Base-by-base conservation (phyloP, 1,140 invertebrate species). In the Lepeophtheirus salmonis region DNA sequence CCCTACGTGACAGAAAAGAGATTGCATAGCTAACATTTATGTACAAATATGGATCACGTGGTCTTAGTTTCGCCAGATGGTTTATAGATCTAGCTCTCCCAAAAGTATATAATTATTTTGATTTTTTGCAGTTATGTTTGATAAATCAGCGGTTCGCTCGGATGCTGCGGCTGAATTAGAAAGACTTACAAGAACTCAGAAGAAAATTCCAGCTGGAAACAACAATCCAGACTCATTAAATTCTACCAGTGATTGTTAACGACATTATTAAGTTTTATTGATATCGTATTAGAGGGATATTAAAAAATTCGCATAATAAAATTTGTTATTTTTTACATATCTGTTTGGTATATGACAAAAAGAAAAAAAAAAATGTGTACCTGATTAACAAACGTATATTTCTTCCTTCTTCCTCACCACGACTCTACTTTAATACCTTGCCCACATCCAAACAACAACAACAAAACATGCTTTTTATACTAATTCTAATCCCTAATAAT, bases 101-200 rank as follows among this genome's bases (percentile, higher is more conserved):
- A n/a, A n/a, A n/a, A n/a, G n/a, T n/a, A n/a, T n/a, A n/a, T n/a
- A n/a, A n/a, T n/a, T n/a, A n/a, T n/a, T 16, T 16, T 56, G 6
- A 56, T 2, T 53, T 56, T n/a, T 26, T 56, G 6, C 61, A 64
- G 20, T 54, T 17, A 23, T 64, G 56, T 71, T 78, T 64, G 72
- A 73, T 64, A 73, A 73, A 67, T 70, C 73, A 64, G 76, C 81
- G 2, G 83, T 89, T 72, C 77, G 86, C 57, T 84, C 83, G 12
- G 88, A 91, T 70, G 88, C 87, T 20, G 86, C 84, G 20, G 88
- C 88, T n/a, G 88, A 92, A 73, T 75, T 92, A 17, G 89, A 94
- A 70, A 79, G 86, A 62, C 78, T 92, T 66, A 83, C 86, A 10
- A 21, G 55, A 18, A 18, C 23, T n/a, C 23, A 25, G 21, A 25